These are phyloP conservation scores for Zoanthus gigantus DNA, from an alignment of 92 coral and sea anemone species.

Conservation along the genomic window DNA sequence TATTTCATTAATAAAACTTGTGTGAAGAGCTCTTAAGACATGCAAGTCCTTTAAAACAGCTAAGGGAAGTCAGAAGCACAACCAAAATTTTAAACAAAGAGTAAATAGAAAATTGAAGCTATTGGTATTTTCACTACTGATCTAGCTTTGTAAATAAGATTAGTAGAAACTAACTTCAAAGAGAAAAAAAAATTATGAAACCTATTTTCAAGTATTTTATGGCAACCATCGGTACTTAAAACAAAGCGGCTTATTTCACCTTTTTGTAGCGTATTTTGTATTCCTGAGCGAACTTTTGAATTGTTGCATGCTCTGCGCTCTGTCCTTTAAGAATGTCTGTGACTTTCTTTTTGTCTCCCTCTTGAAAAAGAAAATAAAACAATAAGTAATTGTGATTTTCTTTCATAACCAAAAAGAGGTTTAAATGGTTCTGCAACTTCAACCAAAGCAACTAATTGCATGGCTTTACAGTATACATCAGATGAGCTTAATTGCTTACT, in stretches of 20 bases:
- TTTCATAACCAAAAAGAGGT: neutral
- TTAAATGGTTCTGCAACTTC: neutral
- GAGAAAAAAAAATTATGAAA: neutral
- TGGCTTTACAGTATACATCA: too few species aligned
- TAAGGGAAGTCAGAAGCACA: too few species aligned
- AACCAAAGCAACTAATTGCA: too few species aligned
- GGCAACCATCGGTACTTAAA: neutral
- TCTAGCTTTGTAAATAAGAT: too few species aligned
- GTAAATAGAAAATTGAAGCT: too few species aligned
- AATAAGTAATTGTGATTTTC: too few species aligned
- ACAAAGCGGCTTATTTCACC: conserved; percentile 33
- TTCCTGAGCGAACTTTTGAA: conserved; percentile 75
- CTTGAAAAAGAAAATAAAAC: conserved; percentile 21
- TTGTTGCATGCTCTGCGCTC: conserved; percentile 55
- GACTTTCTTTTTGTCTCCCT: conserved; percentile 70
- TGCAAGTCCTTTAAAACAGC: neutral
- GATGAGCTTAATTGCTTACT: too few species aligned
- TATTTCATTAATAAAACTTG: neutral
- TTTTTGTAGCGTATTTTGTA: conserved; percentile 70
- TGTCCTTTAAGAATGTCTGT: conserved; percentile 65
- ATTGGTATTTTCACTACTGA: too few species aligned
- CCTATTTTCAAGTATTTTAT: neutral
- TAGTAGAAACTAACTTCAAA: neutral
- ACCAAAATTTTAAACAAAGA: too few species aligned
- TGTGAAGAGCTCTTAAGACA: neutral